A percentile compares a stretch with the other conserved stretches of the same genome.
Evolutionary conservation across 2,797 vertebrate genomes (phyloP).

Genomic region (Siniperca scherzeri): DNA sequence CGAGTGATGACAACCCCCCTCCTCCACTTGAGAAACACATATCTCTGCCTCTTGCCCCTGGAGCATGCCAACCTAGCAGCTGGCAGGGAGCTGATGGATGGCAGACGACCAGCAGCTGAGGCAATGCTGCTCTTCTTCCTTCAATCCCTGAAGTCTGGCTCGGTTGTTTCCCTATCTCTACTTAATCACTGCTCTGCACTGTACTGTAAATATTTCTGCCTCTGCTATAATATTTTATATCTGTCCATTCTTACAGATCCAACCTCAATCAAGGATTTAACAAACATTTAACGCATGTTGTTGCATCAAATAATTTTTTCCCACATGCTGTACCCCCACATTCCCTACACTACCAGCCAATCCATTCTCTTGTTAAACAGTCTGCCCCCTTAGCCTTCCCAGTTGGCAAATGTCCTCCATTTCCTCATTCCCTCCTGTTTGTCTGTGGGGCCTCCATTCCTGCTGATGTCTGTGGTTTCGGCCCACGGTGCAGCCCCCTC

Average conservation of each 20-base stretch:
- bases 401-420: slow-evolving; percentile 62
- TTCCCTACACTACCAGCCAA: slow-evolving; percentile 20
- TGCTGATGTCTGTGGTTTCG: slow-evolving; percentile 72
- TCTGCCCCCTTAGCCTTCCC: slow-evolving; percentile 60
- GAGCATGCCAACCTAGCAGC: slow-evolving; percentile 77
- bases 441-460: slow-evolving; percentile 66
- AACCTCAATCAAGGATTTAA: slow-evolving; percentile 21
- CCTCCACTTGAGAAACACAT: slow-evolving; percentile 47
- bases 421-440: slow-evolving; percentile 68
- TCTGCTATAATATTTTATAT: slow-evolving; percentile 23
- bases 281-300: slow-evolving; percentile 19
- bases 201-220: slow-evolving; percentile 24
- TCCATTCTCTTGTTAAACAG: slow-evolving; percentile 60
- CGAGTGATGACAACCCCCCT: slow-evolving; percentile 67
- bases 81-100: slow-evolving; percentile 81
- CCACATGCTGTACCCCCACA: slow-evolving; percentile 11
- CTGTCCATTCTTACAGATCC: not conserved
- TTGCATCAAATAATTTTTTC: slow-evolving; percentile 15
- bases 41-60: slow-evolving; percentile 63
- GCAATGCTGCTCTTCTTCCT: slow-evolving; percentile 58
- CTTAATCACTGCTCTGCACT: slow-evolving; percentile 27
- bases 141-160: slow-evolving; percentile 47
- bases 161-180: slow-evolving; percentile 41
- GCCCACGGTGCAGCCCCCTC: slow-evolving; percentile 52
- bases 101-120: slow-evolving; percentile 73